Base-by-base conservation (phyloP, 2,888 invertebrate species). In the Troides aeacus region DNA sequence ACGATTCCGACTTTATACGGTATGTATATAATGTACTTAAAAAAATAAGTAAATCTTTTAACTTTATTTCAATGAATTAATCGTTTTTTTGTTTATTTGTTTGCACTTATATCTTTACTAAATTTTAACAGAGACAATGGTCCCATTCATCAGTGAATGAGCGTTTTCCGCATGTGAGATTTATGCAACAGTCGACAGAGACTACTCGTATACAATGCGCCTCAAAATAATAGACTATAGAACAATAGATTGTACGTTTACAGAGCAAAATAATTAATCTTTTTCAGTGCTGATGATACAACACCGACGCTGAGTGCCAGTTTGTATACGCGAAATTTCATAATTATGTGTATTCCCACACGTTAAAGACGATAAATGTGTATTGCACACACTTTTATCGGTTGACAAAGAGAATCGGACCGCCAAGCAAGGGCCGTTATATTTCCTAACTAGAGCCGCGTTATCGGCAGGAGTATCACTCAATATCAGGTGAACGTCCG, bases 181-280 rank as follows among this genome's bases (percentile, higher is more conserved):
- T 62, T n/a, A 42, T 46, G 42, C n/a, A 21, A 23, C 42, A 50
- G 23, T 24, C 10, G 24, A 23, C 50, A 62, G 50, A 24, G 50
- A 60, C 36, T 62, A 24, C 62, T 50, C 8, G 15, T 18, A 15
- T 17, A 62, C 24, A 62, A 62, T 50, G 62, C 24, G 42, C 62
- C 46, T 23, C 24, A 24, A 24, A 62, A 62, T 62, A 42, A 53
- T 15, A 50, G 59, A 62, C 23, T 18, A 62, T 21, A 30, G n/a
- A 12, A 60, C 59, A 50, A 58, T 30, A 58, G 58, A 58, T 59
- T 59, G 60, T 60, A 30, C 50, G 50, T 46, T 24, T 21, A n/a
- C 59, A 60, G 18, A 60, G 66, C 15, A 50, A 65, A 59, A 60
- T 66, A 60, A 66, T 66, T 60, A 66, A 50, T 23, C 21, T 58